Evolutionary conservation across 2,797 vertebrate genomes (phyloP).

Genomic region (Paramormyrops hopkinsi): DNA sequence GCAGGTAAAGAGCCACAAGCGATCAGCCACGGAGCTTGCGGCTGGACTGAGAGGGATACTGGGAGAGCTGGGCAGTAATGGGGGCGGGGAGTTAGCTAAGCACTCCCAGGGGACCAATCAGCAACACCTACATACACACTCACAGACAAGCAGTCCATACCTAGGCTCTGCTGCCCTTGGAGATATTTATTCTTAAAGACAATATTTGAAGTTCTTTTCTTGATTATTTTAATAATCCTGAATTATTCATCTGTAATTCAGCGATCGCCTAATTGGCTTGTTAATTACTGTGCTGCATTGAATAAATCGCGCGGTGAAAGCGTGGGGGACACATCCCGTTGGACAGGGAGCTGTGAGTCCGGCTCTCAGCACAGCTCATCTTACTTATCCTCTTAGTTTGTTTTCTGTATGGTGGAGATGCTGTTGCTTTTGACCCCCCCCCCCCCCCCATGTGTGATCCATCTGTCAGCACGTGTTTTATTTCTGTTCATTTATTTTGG

Average conservation of each 20-base stretch:
- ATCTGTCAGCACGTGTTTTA: not conserved
- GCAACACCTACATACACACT: not conserved
- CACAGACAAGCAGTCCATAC: not conserved
- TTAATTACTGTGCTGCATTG: not conserved
- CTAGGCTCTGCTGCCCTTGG: not conserved
- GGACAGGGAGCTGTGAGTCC: not conserved
- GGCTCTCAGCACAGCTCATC: not conserved
- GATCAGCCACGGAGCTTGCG: not conserved
- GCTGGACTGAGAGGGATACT: not conserved
- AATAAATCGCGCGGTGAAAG: not conserved
- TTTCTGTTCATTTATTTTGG: not conserved
- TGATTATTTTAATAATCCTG: not conserved
- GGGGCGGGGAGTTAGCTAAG: not conserved
- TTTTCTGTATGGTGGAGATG: not conserved
- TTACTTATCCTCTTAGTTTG: not conserved
- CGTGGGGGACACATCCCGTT: not conserved
- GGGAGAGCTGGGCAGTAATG: not conserved
- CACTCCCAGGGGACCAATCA: not conserved
- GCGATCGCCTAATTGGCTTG: not conserved
- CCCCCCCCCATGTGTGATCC: not conserved
- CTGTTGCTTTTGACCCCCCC: not conserved
- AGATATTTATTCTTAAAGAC: not conserved
- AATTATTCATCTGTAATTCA: not conserved
- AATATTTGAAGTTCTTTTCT: not conserved
- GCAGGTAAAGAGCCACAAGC: slow-evolving; percentile 34